A percentile compares a stretch with the other conserved stretches of the same genome.
phyloP scores from a whole-genome alignment of 2,113 vertebrate genomes.

The Leuciscus idus region DNA sequence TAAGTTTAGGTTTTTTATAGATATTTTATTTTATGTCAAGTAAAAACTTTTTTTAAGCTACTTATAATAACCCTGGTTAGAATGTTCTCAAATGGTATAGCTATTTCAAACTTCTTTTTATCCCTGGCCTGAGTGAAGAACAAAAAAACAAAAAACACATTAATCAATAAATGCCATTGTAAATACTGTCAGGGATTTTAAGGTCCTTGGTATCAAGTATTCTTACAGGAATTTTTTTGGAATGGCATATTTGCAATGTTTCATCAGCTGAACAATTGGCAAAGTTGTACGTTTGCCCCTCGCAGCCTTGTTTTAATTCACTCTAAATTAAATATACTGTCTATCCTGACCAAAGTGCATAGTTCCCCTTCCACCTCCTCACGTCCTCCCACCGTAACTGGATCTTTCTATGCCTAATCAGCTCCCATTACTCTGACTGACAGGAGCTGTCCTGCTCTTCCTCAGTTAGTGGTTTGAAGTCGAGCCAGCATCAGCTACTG shows the following conservation, averaged over 20 bases:
- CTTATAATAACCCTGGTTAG: background rate
- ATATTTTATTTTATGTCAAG: background rate
- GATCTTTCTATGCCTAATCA: constrained; percentile 62
- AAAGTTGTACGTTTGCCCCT: background rate
- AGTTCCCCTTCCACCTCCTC: background rate
- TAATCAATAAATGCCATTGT: background rate
- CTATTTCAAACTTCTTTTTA: background rate
- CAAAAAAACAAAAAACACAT: too few relatives aligned
- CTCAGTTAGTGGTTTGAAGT: background rate
- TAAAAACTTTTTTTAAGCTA: background rate
- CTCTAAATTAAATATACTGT: background rate
- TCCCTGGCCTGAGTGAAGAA: background rate
- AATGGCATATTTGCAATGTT: background rate
- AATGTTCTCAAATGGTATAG: background rate
- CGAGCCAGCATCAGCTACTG: constrained; percentile 23
- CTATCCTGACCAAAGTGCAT: background rate
- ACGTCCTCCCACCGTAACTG: constrained; percentile 50
- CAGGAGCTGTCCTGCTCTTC: constrained; percentile 49
- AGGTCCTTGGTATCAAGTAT: background rate
- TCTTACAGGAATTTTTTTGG: background rate
- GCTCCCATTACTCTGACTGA: constrained; percentile 63
- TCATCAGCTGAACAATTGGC: too few relatives aligned
- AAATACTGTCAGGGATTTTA: background rate
- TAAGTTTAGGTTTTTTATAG: background rate
- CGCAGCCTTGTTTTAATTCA: background rate